Conservation (phyloP, 2,113 vertebrate genomes). For the Tachysurus vachellii region DNA sequence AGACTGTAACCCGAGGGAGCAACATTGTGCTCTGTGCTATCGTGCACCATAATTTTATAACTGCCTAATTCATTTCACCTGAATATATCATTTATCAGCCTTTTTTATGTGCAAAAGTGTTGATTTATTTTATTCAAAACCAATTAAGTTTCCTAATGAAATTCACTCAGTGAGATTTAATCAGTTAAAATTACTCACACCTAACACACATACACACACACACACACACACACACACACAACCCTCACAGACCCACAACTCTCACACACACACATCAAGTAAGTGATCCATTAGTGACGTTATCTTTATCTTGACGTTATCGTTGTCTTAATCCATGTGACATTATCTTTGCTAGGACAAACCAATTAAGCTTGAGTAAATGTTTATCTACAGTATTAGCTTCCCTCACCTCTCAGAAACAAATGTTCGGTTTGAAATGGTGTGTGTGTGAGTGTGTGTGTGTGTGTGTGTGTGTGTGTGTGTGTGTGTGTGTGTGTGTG, state of each 20-base stretch:
- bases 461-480: not conserved
- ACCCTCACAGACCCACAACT: too few species aligned
- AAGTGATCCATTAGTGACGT: constrained; percentile 20
- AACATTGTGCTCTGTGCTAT: not conserved
- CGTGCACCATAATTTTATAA: not conserved
- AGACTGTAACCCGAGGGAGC: not conserved
- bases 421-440: not conserved
- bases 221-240: constrained; percentile 17
- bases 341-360: constrained; percentile 1
- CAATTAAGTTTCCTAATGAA: constrained; percentile 19
- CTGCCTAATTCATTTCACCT: not conserved
- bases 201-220: constrained; percentile 15
- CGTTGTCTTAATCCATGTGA: too few species aligned
- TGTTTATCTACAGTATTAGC: constrained; percentile 39
- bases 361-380: constrained; percentile 42
- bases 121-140: constrained; percentile 43
- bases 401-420: not conserved
- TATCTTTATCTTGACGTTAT: too few species aligned
- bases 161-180: not conserved
- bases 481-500: not conserved
- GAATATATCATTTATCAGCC: not conserved
- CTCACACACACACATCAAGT: constrained; percentile 11
- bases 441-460: not conserved
- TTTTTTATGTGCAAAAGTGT: constrained; percentile 1
- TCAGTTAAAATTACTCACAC: constrained; percentile 3